Evolutionary conservation across 2,888 invertebrate species (phyloP).

Genomic region (Neelides folsomi): DNA sequence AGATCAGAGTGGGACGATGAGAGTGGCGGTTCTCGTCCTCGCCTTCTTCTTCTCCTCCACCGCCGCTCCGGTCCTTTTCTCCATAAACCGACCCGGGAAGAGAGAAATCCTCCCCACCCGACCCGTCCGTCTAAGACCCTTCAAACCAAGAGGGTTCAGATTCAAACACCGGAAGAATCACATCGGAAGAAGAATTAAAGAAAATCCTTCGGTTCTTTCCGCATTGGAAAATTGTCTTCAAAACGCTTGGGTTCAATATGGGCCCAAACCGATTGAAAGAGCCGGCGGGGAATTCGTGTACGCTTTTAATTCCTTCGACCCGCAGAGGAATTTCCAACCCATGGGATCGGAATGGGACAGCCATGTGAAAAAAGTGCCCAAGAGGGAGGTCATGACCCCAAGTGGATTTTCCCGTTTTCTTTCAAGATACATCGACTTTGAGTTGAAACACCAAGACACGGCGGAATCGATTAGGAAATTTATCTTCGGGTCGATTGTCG

Average conservation of each 20-base stretch:
- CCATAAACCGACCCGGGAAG: too few relatives aligned
- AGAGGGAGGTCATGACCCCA: conserved; percentile 10
- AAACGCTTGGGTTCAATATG: too few relatives aligned
- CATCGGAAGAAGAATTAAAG: not conserved
- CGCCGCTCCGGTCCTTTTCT: too few relatives aligned
- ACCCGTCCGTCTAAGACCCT: too few relatives aligned
- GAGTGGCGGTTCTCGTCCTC: too few relatives aligned
- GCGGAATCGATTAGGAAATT: conserved; percentile 21
- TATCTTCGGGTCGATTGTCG: conserved; percentile 16
- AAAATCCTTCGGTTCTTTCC: not conserved
- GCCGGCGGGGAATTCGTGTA: too few relatives aligned
- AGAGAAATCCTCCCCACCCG: too few relatives aligned
- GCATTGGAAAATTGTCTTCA: too few relatives aligned
- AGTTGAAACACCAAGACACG: conserved; percentile 27
- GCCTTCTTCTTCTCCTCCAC: too few relatives aligned
- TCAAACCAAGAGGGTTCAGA: not conserved
- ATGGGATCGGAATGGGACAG: conserved; percentile 27
- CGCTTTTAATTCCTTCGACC: not conserved
- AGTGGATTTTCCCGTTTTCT: conserved; percentile 18
- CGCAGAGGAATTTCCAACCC: conserved; percentile 15
- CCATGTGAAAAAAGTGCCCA: conserved; percentile 4
- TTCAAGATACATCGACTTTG: conserved; percentile 24
- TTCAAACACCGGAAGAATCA: not conserved
- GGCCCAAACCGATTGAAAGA: too few relatives aligned
- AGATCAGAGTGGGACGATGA: too few relatives aligned